Evolutionary conservation across 2,113 vertebrate genomes (phyloP).

Genomic region (Myiozetetes cayanensis): DNA sequence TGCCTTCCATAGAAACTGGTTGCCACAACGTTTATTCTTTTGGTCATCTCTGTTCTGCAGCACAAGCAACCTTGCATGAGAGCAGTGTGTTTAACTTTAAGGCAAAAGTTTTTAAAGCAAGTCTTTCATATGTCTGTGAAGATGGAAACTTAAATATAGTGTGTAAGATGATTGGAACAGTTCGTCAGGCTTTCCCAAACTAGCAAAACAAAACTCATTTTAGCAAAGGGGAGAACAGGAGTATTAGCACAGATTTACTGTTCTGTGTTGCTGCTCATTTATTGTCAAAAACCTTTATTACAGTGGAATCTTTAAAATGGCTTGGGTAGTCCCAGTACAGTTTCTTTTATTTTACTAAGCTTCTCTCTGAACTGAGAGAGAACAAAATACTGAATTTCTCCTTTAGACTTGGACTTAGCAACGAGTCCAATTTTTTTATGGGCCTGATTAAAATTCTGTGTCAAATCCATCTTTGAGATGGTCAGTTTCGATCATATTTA

Average conservation of each 20-base stretch:
- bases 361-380: not conserved
- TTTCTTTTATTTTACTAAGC: not conserved
- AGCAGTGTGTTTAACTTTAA: not conserved
- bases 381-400: not conserved
- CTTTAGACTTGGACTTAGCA: not conserved
- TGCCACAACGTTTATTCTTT: not conserved
- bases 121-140: not conserved
- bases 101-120: not conserved
- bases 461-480: not conserved
- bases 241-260: not conserved
- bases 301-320: not conserved
- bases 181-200: not conserved
- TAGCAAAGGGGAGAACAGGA: not conserved
- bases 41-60: not conserved
- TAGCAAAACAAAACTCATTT: not conserved
- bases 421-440: not conserved
- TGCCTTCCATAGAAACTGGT: not conserved
- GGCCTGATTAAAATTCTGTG: not conserved
- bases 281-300: not conserved
- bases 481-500: not conserved
- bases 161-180: not conserved
- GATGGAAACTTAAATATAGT: not conserved
- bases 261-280: not conserved
- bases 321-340: not conserved
- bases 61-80: not conserved